A percentile compares a stretch with the other conserved stretches of the same genome.
phyloP scores from a whole-genome alignment of 2,888 invertebrate genomes.

The Campopleginae sp. region DNA sequence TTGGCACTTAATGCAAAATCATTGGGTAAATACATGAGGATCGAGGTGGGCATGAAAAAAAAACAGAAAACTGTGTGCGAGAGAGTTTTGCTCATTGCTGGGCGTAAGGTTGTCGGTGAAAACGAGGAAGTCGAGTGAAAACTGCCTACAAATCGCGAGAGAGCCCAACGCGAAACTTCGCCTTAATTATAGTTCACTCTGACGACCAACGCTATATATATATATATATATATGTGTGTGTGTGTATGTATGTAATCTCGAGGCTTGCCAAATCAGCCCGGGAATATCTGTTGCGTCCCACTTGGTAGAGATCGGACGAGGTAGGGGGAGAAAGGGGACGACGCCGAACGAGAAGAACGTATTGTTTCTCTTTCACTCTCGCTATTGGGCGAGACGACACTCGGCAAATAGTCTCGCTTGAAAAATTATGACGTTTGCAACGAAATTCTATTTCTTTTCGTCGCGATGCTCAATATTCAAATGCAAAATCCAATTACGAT shows the following conservation, averaged over 20 bases:
- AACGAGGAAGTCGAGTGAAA: constrained; percentile 83
- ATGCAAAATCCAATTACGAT: too few relatives aligned
- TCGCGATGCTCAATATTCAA: too few relatives aligned
- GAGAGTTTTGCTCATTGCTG: constrained; percentile 51
- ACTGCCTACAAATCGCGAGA: constrained; percentile 75
- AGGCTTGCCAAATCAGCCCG: constrained; percentile 72
- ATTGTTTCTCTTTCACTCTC: constrained; percentile 32
- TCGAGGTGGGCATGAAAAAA: not conserved
- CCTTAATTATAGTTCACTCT: constrained; percentile 72
- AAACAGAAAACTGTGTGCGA: constrained; percentile 3
- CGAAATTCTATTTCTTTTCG: too few relatives aligned
- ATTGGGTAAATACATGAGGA: not conserved
- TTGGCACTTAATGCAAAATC: too few relatives aligned
- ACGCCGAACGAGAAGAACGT: constrained; percentile 4
- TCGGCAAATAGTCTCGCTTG: constrained; percentile 6
- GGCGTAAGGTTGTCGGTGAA: constrained; percentile 75
- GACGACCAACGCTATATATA: constrained; percentile 26
- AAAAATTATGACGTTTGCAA: too few relatives aligned
- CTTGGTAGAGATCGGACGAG: constrained; percentile 34
- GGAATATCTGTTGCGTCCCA: constrained; percentile 66
- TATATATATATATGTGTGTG: not conserved
- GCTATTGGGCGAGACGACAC: not conserved
- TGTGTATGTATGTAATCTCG: constrained; percentile 30
- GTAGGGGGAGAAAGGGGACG: constrained; percentile 15
- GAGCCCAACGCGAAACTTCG: constrained; percentile 71